These are phyloP conservation scores for Philopotamus ludificatus DNA, from an alignment of 1,140 invertebrate species.

Conservation along the genomic window DNA sequence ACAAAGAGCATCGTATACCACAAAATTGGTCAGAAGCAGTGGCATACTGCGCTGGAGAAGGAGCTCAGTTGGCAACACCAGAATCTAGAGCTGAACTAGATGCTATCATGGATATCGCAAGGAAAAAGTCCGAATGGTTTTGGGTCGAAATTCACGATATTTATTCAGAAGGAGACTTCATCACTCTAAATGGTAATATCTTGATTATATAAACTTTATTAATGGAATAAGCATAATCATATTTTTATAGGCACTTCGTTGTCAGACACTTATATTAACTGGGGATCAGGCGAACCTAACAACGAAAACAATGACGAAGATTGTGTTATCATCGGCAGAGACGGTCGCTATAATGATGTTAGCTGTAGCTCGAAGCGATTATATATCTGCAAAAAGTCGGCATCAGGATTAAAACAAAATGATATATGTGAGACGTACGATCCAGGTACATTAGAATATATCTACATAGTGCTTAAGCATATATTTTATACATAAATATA, in stretches of 20 bases:
- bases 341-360: slow-evolving; percentile 11
- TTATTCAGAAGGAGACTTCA: not conserved
- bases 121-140: too few relatives aligned
- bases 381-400: slow-evolving; percentile 23
- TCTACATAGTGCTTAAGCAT: too few relatives aligned
- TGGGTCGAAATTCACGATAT: slow-evolving; percentile 10
- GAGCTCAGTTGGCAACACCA: slow-evolving; percentile 45
- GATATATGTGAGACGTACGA: not conserved
- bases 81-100: not conserved
- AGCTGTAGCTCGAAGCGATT: not conserved
- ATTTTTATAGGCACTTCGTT: not conserved
- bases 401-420: not conserved
- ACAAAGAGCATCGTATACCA: slow-evolving; percentile 45
- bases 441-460: not conserved
- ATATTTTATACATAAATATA: too few relatives aligned
- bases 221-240: too few relatives aligned
- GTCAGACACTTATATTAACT: slow-evolving; percentile 7
- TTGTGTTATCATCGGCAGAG: slow-evolving; percentile 11
- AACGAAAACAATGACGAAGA: slow-evolving; percentile 23
- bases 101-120: too few relatives aligned
- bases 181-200: slow-evolving; percentile 12
- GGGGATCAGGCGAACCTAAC: slow-evolving; percentile 23
- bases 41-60: slow-evolving; percentile 47
- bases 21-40: slow-evolving; percentile 45
- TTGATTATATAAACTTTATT: too few relatives aligned